A percentile compares a stretch with the other conserved stretches of the same genome.
These are phyloP conservation scores for Hypocryptadius cinnamomeus DNA, from an alignment of 2,113 vertebrate species.

Conservation along the genomic window DNA sequence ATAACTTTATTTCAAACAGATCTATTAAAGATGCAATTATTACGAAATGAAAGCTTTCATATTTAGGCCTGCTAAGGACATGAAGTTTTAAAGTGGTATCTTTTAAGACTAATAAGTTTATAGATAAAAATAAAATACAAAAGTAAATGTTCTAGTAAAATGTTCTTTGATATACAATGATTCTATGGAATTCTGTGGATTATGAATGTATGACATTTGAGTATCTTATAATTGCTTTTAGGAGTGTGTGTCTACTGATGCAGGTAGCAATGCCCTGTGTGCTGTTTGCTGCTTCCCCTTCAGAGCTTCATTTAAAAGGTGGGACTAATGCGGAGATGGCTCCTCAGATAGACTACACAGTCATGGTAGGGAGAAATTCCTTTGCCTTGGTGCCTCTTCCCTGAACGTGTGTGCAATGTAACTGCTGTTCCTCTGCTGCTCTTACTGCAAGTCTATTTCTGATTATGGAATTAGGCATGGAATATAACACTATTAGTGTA, in stretches of 20 bases:
- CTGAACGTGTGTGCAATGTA: neutral
- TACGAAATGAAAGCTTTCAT: neutral
- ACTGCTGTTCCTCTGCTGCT: neutral
- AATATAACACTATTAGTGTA: neutral
- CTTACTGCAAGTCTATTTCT: neutral
- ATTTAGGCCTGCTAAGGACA: neutral
- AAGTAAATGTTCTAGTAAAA: neutral
- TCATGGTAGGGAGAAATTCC: constrained; percentile 70
- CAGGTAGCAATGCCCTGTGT: constrained; percentile 91
- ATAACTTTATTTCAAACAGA: neutral
- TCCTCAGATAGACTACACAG: constrained; percentile 93
- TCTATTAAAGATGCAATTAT: neutral
- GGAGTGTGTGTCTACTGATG: constrained; percentile 93
- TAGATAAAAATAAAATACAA: neutral
- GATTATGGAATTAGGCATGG: neutral
- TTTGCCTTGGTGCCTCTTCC: neutral
- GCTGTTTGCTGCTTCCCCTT: constrained; percentile 81
- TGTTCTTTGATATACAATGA: neutral
- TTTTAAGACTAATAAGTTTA: neutral
- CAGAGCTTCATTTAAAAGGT: constrained; percentile 86
- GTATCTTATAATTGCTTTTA: constrained; percentile 49
- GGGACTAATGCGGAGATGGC: constrained; percentile 98
- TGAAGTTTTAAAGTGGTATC: neutral
- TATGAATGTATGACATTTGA: neutral
- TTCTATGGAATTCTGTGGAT: neutral